These are phyloP conservation scores for Sylvietta virens DNA, from an alignment of 2,113 vertebrate species.

Conservation along the genomic window DNA sequence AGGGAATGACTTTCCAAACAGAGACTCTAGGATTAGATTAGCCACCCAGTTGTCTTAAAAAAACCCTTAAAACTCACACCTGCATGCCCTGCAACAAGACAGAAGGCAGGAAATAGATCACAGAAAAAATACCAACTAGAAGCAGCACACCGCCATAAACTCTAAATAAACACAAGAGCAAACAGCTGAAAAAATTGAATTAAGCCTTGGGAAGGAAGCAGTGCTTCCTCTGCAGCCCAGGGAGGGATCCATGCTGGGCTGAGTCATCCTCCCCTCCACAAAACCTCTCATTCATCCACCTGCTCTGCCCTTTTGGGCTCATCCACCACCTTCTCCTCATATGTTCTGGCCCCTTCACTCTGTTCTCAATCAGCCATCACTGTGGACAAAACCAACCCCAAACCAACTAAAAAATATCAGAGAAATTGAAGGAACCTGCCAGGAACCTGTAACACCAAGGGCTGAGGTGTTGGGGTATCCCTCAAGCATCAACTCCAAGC, in stretches of 20 bases:
- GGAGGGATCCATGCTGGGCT: not conserved
- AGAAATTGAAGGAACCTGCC: not conserved
- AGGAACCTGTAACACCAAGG: not conserved
- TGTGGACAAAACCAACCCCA: not conserved
- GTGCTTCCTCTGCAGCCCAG: not conserved
- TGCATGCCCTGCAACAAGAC: not conserved
- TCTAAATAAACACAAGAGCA: not conserved
- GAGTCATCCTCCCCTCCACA: not conserved
- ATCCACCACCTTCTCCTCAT: not conserved
- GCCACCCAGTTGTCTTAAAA: not conserved
- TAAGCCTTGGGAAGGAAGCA: not conserved
- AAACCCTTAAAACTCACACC: not conserved
- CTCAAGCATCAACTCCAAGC: not conserved
- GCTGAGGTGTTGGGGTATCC: not conserved
- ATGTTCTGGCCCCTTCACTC: not conserved
- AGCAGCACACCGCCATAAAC: not conserved
- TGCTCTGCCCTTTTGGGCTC: not conserved
- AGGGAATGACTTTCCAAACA: not conserved
- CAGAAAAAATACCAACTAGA: not conserved
- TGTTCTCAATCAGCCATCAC: not conserved
- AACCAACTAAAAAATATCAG: not conserved
- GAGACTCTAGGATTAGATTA: not conserved
- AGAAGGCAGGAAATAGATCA: not conserved
- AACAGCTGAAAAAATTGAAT: not conserved
- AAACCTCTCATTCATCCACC: not conserved